A percentile compares a stretch with the other conserved stretches of the same genome.
These are phyloP conservation scores for Colletes gigas DNA, from an alignment of 1,140 invertebrate genomes.

Conservation along the genomic window DNA sequence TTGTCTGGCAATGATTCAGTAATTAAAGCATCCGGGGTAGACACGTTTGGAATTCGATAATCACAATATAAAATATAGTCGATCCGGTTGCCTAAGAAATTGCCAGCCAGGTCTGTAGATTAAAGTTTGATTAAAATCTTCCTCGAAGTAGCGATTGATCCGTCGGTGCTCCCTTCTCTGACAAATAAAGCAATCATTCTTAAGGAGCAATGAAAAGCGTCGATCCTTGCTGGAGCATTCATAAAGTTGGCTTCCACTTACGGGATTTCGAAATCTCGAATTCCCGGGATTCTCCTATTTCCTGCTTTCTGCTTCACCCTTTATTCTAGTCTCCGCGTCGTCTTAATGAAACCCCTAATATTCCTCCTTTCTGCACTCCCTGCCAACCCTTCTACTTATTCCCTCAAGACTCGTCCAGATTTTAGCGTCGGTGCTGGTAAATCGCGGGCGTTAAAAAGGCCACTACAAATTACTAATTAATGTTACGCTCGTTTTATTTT, in stretches of 20 bases:
- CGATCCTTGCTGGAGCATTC: slow-evolving; percentile 15
- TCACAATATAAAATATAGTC: not conserved
- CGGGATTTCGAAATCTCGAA: slow-evolving; percentile 43
- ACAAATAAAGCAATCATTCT: slow-evolving; percentile 42
- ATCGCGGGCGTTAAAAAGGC: slow-evolving; percentile 18
- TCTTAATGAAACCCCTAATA: slow-evolving; percentile 51
- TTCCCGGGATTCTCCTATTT: slow-evolving; percentile 25
- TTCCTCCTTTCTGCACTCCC: not conserved
- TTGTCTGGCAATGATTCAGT: not conserved
- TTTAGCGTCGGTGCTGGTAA: not conserved
- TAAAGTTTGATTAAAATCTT: slow-evolving; percentile 32
- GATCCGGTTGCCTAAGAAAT: not conserved
- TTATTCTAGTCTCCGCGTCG: slow-evolving; percentile 19
- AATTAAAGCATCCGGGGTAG: not conserved
- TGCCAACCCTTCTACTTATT: too few relatives aligned
- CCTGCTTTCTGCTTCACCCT: slow-evolving; percentile 15
- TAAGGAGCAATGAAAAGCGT: slow-evolving; percentile 24
- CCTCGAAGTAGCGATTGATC: slow-evolving; percentile 21
- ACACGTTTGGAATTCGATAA: not conserved
- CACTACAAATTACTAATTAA: slow-evolving; percentile 48
- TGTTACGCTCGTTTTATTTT: slow-evolving; percentile 19
- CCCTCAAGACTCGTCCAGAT: not conserved
- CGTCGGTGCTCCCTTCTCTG: not conserved
- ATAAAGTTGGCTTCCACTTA: slow-evolving; percentile 39
- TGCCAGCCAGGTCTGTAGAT: not conserved